Conservation (phyloP, 1,140 invertebrate genomes). For the Zaprionus ghesquierei region DNA sequence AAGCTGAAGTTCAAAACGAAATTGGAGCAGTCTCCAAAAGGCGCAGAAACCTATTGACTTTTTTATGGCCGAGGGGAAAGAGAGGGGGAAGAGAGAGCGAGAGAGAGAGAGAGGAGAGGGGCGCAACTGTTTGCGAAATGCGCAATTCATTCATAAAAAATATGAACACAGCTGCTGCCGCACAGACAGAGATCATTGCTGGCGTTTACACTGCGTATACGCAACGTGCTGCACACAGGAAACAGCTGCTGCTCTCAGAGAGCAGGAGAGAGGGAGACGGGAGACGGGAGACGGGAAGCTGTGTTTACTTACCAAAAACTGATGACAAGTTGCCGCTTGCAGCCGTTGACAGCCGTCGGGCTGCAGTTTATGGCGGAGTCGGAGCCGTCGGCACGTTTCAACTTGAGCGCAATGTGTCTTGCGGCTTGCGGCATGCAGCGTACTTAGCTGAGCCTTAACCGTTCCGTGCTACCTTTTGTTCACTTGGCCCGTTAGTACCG, state of each 20-base stretch:
- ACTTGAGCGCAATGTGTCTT: constrained; percentile 23
- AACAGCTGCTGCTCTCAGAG: not conserved
- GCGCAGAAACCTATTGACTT: constrained; percentile 1
- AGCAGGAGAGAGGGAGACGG: no score
- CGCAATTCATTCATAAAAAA: constrained; percentile 23
- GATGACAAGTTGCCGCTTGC: constrained; percentile 32
- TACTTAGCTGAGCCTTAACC: constrained; percentile 1
- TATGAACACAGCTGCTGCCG: not conserved
- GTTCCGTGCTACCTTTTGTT: constrained; percentile 12
- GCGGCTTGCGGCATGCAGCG: constrained; percentile 9
- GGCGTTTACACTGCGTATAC: constrained; percentile 55
- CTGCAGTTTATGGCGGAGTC: constrained; percentile 11
- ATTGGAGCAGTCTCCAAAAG: constrained; percentile 62
- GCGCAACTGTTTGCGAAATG: not conserved
- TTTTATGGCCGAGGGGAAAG: not conserved
- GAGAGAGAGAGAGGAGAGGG: not conserved
- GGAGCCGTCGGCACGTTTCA: not conserved
- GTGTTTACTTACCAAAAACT: constrained; percentile 23
- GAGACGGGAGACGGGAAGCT: not conserved
- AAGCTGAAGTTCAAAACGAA: constrained; percentile 34
- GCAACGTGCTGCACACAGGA: constrained; percentile 36
- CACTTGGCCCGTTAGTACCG: constrained; percentile 7
- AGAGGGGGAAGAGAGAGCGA: not conserved
- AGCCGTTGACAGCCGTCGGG: not conserved
- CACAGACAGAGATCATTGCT: not conserved